Evolutionary conservation across 1,140 invertebrate genomes (phyloP).

Genomic region (Eufriesea mexicana): DNA sequence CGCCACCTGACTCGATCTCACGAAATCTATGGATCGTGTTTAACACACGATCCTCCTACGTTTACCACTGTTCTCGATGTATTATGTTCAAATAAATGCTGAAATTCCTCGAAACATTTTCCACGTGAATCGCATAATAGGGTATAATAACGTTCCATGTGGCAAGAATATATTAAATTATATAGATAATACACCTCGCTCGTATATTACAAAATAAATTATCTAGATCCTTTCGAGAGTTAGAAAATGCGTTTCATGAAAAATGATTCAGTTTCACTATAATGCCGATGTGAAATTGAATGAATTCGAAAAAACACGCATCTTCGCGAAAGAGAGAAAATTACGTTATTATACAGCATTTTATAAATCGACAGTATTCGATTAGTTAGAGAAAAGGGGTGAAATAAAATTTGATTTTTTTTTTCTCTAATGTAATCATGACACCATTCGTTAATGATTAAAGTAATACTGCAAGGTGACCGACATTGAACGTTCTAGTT

Average conservation of each 20-base stretch:
- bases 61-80: background rate
- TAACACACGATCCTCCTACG: slow-evolving; percentile 25
- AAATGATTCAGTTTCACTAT: slow-evolving; percentile 32
- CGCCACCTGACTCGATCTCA: slow-evolving; percentile 69
- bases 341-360: background rate
- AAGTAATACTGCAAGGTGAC: background rate
- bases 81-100: background rate
- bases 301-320: background rate
- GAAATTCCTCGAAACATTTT: background rate
- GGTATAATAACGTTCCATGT: no score
- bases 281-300: slow-evolving; percentile 21
- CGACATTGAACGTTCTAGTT: slow-evolving; percentile 17
- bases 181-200: background rate
- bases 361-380: background rate
- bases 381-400: background rate
- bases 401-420: background rate
- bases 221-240: background rate
- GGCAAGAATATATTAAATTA: background rate
- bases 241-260: slow-evolving; percentile 41
- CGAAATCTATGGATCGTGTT: slow-evolving; percentile 57
- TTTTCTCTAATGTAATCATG: background rate
- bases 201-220: background rate
- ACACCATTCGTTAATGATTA: slow-evolving; percentile 1
- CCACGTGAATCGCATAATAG: no score
- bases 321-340: slow-evolving; percentile 4